phyloP scores from a whole-genome alignment of 2,113 vertebrate genomes.

The Rhea pennata region DNA sequence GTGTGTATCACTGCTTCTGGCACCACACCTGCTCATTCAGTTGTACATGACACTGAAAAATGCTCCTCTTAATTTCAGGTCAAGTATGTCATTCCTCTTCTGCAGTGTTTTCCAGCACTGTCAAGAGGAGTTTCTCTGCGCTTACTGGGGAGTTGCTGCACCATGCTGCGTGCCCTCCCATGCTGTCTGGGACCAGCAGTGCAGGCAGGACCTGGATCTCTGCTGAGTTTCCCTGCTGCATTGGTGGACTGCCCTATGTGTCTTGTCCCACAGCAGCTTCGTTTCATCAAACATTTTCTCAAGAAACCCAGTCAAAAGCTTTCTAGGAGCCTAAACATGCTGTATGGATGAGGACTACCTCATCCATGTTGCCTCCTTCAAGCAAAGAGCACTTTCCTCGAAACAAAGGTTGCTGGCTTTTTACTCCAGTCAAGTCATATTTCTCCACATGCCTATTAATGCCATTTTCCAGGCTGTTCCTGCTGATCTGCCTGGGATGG shows the following conservation, averaged over 20 bases:
- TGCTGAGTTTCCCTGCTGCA: not conserved
- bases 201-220: too few species aligned
- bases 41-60: not conserved
- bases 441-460: not conserved
- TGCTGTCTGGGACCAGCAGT: accelerated
- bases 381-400: not conserved
- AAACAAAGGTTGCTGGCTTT: not conserved
- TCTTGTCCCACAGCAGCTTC: not conserved
- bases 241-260: accelerated
- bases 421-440: not conserved
- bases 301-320: not conserved
- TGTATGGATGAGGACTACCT: accelerated
- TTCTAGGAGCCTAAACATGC: not conserved
- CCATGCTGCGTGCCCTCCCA: too few species aligned
- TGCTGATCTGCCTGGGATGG: not conserved
- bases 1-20: too few species aligned
- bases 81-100: not conserved
- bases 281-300: not conserved
- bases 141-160: too few species aligned
- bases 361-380: not conserved
- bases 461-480: not conserved
- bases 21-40: too few species aligned
- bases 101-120: not conserved
- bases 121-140: not conserved
- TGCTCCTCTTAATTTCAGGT: not conserved